Conservation (phyloP, 2,888 invertebrate species). For the Plagodis dolabraria region DNA sequence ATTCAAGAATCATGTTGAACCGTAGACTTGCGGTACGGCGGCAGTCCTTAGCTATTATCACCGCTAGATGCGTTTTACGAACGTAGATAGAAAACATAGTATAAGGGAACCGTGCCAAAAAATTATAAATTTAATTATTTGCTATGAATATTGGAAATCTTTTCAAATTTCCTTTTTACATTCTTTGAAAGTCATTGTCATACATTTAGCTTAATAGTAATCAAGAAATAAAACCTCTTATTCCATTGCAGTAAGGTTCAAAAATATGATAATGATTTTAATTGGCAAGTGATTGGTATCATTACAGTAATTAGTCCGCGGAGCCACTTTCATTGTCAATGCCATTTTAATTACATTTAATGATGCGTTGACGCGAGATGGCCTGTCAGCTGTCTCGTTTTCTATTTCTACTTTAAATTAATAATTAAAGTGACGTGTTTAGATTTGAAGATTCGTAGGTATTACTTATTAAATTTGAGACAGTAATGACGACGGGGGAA, state of each 20-base stretch:
- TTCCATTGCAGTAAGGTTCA: neutral
- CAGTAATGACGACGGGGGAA: no score
- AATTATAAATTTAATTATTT: no score
- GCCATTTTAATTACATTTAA: slow-evolving; percentile 7
- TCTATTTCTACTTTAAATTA: neutral
- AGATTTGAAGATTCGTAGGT: no score
- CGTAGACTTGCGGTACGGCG: no score
- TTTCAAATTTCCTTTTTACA: neutral
- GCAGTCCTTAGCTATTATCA: no score
- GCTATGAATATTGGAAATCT: neutral
- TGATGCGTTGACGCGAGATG: slow-evolving; percentile 12
- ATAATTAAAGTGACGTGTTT: neutral
- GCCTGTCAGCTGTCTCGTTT: slow-evolving; percentile 1
- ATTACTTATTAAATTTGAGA: no score
- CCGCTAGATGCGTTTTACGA: no score
- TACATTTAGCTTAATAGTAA: neutral
- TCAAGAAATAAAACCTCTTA: slow-evolving; percentile 3
- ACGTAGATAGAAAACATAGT: no score
- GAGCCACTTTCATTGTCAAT: slow-evolving; percentile 28
- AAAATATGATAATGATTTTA: neutral
- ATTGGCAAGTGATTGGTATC: slow-evolving; percentile 12
- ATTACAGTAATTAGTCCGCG: slow-evolving; percentile 21
- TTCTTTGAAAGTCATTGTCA: neutral
- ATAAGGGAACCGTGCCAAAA: no score
- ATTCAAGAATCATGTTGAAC: no score